Base-by-base conservation (phyloP, 2,113 vertebrate species). In the Onychostoma macrolepis region DNA sequence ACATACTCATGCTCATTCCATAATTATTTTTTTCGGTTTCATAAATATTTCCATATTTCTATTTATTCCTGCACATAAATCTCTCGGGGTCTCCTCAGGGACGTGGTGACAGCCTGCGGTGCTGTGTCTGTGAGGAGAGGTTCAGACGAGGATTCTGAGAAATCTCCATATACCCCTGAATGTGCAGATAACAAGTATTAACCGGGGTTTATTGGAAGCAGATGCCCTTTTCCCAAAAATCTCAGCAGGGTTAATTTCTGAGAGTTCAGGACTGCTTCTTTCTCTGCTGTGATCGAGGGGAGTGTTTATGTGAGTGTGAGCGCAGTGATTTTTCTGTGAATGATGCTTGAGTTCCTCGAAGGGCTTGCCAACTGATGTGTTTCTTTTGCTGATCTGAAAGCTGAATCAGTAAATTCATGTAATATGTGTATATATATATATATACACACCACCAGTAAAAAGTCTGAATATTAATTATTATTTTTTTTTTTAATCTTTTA, bases 151-250 rank as follows among this genome's bases (percentile, higher is more conserved):
- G 38, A 53, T 87, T 87, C 86, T 84, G 72, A 50, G 86, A 87
- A 87, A 53, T 38, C 80, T 77, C 72, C 4, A 45, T 74, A 61
- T 82, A 65, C 79, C 61, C 79, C 79, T 74, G 61, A 65, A 84
- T 69, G 56, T 26, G 41, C n/a, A 87, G 86, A 87, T 77, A 82
- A 87, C 56, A 65, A 76, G 86, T 82, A 83, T 65, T 87, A 87
- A 87, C 80, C 12, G 1, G 53, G 28, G 41, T 33, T 83, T 84
- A 83, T 84, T 87, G 80, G 75, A 84, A 78, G 86, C 86, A 87
- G 80, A 87, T 87, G 86, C 45, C 58, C 28, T 83, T 77, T 87
- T 84, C 58, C n/a, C 82, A 81, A 77, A 81, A 87, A 5, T n/a
- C 80, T 53, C 80, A 48, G 80, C 33, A 43, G 80, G 80, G 72